Evolutionary conservation across 2,797 vertebrate genomes (phyloP).

Genomic region (Psittacula echo): DNA sequence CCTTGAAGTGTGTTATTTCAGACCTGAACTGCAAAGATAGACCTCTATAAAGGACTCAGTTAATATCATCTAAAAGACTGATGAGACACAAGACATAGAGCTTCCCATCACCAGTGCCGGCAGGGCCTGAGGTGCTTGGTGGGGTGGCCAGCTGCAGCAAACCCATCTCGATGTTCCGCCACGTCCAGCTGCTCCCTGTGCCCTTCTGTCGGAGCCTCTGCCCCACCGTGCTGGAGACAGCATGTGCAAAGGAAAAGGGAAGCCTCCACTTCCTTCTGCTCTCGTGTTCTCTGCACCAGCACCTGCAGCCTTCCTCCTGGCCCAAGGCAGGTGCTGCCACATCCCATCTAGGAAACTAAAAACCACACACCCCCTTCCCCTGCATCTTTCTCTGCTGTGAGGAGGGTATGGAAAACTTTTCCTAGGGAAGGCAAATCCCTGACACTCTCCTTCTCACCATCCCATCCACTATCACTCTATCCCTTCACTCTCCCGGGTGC

Average conservation of each 20-base stretch:
- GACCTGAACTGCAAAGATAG: not conserved
- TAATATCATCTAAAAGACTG: not conserved
- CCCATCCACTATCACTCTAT: too few relatives aligned
- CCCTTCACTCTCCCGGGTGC: not conserved
- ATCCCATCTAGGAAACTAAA: not conserved
- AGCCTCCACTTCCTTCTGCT: accelerated
- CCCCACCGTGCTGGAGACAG: accelerated
- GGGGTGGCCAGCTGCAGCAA: not conserved
- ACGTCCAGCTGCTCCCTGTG: not conserved
- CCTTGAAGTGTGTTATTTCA: not conserved
- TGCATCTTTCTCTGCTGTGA: not conserved
- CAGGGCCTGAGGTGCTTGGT: accelerated
- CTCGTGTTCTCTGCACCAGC: accelerated
- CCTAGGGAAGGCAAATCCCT: not conserved
- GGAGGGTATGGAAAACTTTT: not conserved
- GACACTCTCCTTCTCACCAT: not conserved
- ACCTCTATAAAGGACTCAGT: not conserved
- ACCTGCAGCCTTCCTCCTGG: not conserved
- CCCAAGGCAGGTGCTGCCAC: not conserved
- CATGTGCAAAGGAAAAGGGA: accelerated
- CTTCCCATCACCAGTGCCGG: accelerated
- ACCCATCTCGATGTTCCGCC: accelerated
- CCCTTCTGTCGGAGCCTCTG: not conserved
- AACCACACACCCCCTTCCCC: accelerated
- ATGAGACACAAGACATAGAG: not conserved